Evolutionary conservation across 2,888 invertebrate species (phyloP), one percentile per base, ranked within the genome.

Genomic region (Prosapia bicincta): DNA sequence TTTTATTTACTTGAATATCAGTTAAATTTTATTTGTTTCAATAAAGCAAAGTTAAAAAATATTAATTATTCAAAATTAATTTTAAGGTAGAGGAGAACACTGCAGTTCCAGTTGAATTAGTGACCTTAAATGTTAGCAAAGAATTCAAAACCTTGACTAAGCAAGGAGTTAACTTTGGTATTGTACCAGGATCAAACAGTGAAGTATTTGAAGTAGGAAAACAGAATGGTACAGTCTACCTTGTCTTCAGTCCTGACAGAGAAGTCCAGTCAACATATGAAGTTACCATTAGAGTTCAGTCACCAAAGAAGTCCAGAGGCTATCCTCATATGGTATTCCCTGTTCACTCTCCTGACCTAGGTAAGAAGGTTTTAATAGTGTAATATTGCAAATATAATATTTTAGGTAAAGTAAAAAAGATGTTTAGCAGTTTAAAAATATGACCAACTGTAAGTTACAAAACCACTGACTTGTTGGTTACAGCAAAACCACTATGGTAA

Each of bases 1-100:
- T n/a, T n/a, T n/a, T n/a, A n/a, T n/a, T n/a, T n/a, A n/a, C n/a
- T n/a, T n/a, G n/a, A n/a, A n/a, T n/a, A n/a, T n/a, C n/a, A n/a
- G n/a, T n/a, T n/a, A n/a, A n/a, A n/a, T n/a, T n/a, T n/a, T n/a
- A n/a, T n/a, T n/a, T n/a, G n/a, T n/a, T n/a, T n/a, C n/a, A n/a
- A n/a, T n/a, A n/a, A n/a, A n/a, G n/a, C n/a, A n/a, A n/a, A n/a
- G n/a, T n/a, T n/a, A n/a, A n/a, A n/a, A 30, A 30, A 30, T 9
- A 30, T 30, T 30, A 6, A 30, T 26, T 23, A 69, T 24, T 7
- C 26, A 26, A 71, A n/a, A 5, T 93, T 81, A 93, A 94, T 83
- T 88, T 95, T 15, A 91, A 94, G 84, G 89, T 96, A 0, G 90
- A 91, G 80, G 96, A 96, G 85, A 95, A 96, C 82, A 91, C 91